A percentile compares a stretch with the other conserved stretches of the same genome.
These are phyloP conservation scores for Stenodema calcarata DNA, from an alignment of 2,888 invertebrate species.

Conservation along the genomic window DNA sequence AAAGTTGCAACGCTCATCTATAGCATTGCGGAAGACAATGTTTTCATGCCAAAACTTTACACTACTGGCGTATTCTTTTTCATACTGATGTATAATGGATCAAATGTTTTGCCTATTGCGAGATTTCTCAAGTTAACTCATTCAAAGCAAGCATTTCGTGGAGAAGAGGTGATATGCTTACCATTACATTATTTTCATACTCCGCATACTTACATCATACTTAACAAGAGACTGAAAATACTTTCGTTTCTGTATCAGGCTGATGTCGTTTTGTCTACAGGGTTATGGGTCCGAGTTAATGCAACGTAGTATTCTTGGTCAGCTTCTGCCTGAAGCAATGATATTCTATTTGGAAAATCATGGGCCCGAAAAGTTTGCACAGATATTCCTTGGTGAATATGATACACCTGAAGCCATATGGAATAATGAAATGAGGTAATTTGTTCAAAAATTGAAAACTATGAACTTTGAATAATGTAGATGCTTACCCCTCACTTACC, in stretches of 20 bases:
- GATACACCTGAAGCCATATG: conserved; percentile 99
- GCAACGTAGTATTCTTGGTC: conserved; percentile 90
- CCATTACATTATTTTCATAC: no score
- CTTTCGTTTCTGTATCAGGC: no score
- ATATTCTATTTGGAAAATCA: conserved; percentile 98
- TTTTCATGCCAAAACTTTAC: conserved; percentile 91
- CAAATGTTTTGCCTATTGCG: conserved; percentile 95
- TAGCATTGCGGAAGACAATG: conserved; percentile 94
- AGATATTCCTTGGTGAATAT: conserved; percentile 94
- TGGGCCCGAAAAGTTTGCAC: conserved; percentile 96
- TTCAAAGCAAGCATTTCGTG: conserved; percentile 92
- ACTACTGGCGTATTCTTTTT: conserved; percentile 97
- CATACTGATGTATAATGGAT: conserved; percentile 98
- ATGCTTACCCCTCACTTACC: background rate
- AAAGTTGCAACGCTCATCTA: conserved; percentile 89
- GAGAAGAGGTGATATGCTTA: conserved; percentile 71
- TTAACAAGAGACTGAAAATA: no score
- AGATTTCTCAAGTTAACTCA: conserved; percentile 93
- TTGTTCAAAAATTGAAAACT: background rate
- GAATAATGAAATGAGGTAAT: conserved; percentile 93
- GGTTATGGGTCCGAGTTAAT: conserved; percentile 77
- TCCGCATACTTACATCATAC: no score
- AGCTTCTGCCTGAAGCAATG: conserved; percentile 97
- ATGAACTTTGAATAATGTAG: background rate
- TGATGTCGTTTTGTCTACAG: conserved; percentile 52